A percentile compares a stretch with the other conserved stretches of the same genome.
Evolutionary conservation across 2,113 vertebrate species (phyloP).

Genomic region (Natator depressus): DNA sequence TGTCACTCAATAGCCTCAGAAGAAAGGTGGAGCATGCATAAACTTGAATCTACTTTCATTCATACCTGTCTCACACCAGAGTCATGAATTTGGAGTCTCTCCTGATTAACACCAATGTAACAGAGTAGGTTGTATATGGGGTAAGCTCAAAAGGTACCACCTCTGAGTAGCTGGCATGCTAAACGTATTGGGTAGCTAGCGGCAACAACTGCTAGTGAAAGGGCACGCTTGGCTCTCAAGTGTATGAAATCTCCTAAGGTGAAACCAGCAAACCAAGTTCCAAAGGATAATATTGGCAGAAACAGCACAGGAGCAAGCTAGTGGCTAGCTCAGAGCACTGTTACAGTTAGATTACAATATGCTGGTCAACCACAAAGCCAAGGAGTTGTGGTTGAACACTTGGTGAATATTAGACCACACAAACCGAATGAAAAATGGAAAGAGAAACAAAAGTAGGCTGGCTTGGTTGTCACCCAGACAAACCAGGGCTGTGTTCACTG

Average conservation of each 20-base stretch:
- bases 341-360: not conserved
- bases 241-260: not conserved
- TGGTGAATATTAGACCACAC: no score
- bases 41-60: not conserved
- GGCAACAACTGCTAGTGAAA: not conserved
- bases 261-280: not conserved
- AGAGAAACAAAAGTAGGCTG: not conserved
- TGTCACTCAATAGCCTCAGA: not conserved
- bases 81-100: not conserved
- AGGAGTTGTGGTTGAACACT: not conserved
- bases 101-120: not conserved
- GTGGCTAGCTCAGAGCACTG: not conserved
- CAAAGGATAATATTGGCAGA: not conserved
- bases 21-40: not conserved
- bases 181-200: not conserved
- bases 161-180: not conserved
- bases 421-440: not conserved
- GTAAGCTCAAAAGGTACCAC: not conserved
- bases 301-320: not conserved
- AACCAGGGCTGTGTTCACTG: not conserved
- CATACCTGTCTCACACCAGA: not conserved
- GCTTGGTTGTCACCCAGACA: not conserved
- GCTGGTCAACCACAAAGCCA: not conserved
- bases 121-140: not conserved
- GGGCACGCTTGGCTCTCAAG: not conserved